A percentile compares a stretch with the other conserved stretches of the same genome.
phyloP scores from a whole-genome alignment of 2,888 invertebrate species.

The Aporophyla lueneburgensis region DNA sequence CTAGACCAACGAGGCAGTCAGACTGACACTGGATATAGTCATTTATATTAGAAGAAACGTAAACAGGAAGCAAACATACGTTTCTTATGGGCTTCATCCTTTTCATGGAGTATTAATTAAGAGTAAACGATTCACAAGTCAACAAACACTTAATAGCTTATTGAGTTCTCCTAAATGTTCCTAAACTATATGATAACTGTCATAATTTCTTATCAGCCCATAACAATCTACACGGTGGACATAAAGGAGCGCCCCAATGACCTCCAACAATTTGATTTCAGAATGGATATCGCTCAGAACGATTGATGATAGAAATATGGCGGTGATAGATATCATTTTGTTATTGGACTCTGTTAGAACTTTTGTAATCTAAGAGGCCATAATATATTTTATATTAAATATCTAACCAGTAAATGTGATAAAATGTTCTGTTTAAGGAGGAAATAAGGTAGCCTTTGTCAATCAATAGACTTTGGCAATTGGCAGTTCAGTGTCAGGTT shows the following conservation, averaged over 20 bases:
- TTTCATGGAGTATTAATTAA: conserved; percentile 4
- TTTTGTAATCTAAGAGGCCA: no score
- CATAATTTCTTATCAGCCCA: conserved; percentile 39
- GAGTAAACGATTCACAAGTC: conserved; percentile 13
- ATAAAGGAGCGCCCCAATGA: conserved; percentile 31
- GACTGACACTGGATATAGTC: not conserved
- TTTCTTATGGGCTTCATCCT: not conserved
- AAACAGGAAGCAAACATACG: not conserved
- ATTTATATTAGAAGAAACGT: not conserved
- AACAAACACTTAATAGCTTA: conserved; percentile 36
- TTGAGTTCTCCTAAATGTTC: conserved; percentile 22
- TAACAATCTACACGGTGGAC: conserved; percentile 37
- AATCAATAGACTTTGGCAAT: no score
- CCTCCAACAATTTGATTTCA: conserved; percentile 34
- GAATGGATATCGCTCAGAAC: not conserved
- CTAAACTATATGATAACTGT: conserved; percentile 21
- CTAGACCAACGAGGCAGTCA: no score
- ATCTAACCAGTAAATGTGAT: no score
- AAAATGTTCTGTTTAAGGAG: no score
- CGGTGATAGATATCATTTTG: no score
- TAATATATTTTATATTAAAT: no score
- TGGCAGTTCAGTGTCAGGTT: no score
- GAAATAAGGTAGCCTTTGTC: no score
- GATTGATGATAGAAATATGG: conserved; percentile 20
- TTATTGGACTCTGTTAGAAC: not conserved